Conservation (phyloP, 2,797 vertebrate species). For the Danio albolineatus region DNA sequence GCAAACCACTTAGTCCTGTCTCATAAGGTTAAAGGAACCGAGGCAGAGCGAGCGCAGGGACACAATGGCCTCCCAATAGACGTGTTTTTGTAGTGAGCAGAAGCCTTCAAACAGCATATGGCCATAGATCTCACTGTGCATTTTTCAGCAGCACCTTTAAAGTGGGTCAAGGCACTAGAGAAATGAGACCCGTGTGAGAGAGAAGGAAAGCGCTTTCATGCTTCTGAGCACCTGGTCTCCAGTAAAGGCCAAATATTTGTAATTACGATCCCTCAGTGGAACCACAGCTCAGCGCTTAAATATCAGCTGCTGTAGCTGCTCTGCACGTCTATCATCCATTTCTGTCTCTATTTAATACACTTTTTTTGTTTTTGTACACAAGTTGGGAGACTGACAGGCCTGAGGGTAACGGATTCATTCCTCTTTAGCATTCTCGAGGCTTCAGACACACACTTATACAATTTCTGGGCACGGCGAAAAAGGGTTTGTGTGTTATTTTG, state of each 20-base stretch:
- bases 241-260: constrained; percentile 44
- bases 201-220: constrained; percentile 22
- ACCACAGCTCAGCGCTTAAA: constrained; percentile 23
- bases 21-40: constrained; percentile 25
- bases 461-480: neutral
- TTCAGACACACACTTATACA: neutral
- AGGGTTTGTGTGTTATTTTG: neutral
- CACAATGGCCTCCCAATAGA: neutral
- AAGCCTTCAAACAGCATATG: constrained; percentile 9
- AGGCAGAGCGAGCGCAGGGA: neutral
- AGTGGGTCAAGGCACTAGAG: constrained; percentile 57
- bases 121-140: constrained; percentile 7
- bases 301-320: constrained; percentile 17
- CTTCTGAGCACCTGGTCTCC: constrained; percentile 38
- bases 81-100: constrained; percentile 16
- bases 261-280: constrained; percentile 43
- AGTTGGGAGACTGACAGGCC: neutral
- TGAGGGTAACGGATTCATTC: constrained; percentile 12
- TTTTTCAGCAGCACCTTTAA: constrained; percentile 48
- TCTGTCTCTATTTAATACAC: constrained; percentile 9
- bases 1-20: constrained; percentile 38
- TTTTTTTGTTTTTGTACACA: neutral
- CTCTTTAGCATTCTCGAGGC: constrained; percentile 10
- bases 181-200: constrained; percentile 19
- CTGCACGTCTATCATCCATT: neutral